phyloP scores from a whole-genome alignment of 2,113 vertebrate genomes.

The Cnemophilus loriae region DNA sequence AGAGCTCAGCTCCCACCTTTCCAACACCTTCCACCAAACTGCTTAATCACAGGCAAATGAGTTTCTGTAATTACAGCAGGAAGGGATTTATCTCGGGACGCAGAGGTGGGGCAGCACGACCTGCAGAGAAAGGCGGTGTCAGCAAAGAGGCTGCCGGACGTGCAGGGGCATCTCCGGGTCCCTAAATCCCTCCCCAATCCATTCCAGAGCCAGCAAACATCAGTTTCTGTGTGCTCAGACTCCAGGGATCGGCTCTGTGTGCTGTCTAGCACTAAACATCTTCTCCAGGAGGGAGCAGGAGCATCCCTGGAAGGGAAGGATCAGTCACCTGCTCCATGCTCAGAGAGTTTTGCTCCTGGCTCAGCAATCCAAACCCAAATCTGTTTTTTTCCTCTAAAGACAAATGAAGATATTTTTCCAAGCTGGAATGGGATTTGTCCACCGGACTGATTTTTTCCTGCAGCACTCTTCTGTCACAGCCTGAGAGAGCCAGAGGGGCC shows the following conservation, averaged over 20 bases:
- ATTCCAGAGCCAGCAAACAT: not conserved
- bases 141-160: not conserved
- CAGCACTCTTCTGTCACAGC: not conserved
- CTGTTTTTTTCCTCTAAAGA: not conserved
- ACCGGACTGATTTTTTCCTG: not conserved
- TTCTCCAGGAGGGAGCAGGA: not conserved
- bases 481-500: not conserved
- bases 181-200: not conserved
- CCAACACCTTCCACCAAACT: constrained; percentile 21
- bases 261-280: not conserved
- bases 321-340: fast-evolving
- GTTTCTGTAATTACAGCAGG: constrained; percentile 48
- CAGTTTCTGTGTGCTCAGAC: not conserved
- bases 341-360: not conserved
- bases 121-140: not conserved
- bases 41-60: constrained; percentile 49
- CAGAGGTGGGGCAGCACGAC: not conserved
- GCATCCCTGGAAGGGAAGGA: not conserved
- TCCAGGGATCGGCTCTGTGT: fast-evolving
- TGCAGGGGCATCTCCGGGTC: not conserved
- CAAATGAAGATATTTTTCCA: not conserved
- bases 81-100: constrained; percentile 8
- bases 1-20: constrained; percentile 33
- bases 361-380: not conserved
- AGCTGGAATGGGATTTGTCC: not conserved